These are phyloP conservation scores for Petromus typicus DNA, from an alignment of 2,113 vertebrate species.

Conservation along the genomic window DNA sequence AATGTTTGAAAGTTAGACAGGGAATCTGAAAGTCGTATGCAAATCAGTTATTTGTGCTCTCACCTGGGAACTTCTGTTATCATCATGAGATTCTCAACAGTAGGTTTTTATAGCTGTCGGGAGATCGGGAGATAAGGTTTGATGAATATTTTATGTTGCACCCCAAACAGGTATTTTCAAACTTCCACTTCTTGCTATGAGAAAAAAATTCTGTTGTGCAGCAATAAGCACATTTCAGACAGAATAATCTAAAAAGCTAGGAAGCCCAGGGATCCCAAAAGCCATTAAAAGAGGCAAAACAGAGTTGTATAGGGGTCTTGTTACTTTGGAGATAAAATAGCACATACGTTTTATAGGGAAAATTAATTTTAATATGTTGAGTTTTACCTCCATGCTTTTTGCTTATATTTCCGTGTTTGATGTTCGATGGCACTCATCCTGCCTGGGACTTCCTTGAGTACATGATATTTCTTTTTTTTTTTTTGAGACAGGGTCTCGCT, in stretches of 20 bases:
- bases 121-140: conserved; percentile 4
- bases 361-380: conserved; percentile 55
- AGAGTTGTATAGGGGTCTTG: background rate
- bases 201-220: conserved; percentile 52
- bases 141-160: conserved; percentile 77
- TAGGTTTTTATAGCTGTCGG: conserved; percentile 56
- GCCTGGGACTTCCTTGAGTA: background rate
- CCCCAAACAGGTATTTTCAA: conserved; percentile 60
- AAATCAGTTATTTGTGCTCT: background rate
- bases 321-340: conserved; percentile 49
- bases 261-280: conserved; percentile 24
- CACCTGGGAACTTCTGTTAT: background rate
- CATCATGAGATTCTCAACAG: background rate
- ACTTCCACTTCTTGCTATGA: conserved; percentile 48
- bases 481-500: too few species aligned
- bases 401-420: conserved; percentile 24
- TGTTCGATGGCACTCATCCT: background rate
- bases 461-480: too few species aligned
- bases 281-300: conserved; percentile 55
- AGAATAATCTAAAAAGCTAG: conserved; percentile 68
- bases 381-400: conserved; percentile 25
- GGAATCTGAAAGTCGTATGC: background rate
- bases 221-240: conserved; percentile 60
- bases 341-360: conserved; percentile 54
- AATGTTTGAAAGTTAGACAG: background rate